These are phyloP conservation scores for Cyclophora albipunctata DNA, from an alignment of 2,888 invertebrate genomes.

Conservation along the genomic window DNA sequence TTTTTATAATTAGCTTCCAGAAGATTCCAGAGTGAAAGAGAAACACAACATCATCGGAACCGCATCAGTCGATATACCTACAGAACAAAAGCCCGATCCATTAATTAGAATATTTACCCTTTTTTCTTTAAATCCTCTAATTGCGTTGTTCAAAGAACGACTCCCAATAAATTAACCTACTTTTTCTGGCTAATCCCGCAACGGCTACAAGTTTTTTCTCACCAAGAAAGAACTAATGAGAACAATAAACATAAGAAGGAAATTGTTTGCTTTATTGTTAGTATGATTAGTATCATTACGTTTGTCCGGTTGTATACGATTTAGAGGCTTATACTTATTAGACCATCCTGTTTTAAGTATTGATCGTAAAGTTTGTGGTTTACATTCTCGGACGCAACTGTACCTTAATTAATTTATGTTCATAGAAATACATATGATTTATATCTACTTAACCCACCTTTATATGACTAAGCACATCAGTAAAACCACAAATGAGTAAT, in stretches of 20 bases:
- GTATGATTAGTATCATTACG: conserved; percentile 41
- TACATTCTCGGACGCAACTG: background rate
- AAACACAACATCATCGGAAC: too few relatives aligned
- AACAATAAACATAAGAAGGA: conserved; percentile 29
- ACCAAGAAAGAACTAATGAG: conserved; percentile 23
- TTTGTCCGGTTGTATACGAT: conserved; percentile 39
- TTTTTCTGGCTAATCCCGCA: conserved; percentile 11
- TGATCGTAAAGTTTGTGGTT: conserved; percentile 19
- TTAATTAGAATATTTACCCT: too few relatives aligned
- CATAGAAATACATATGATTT: too few relatives aligned
- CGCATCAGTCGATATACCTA: too few relatives aligned
- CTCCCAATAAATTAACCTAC: conserved; percentile 16
- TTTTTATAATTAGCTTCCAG: too few relatives aligned
- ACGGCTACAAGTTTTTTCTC: conserved; percentile 21
- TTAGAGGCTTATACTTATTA: conserved; percentile 42
- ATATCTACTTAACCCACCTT: too few relatives aligned
- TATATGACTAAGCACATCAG: too few relatives aligned
- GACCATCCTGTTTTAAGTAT: conserved; percentile 28
- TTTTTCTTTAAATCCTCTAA: background rate
- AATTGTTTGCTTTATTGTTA: conserved; percentile 45
- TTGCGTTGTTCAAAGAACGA: conserved; percentile 1
- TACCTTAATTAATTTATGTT: background rate
- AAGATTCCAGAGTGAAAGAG: too few relatives aligned
- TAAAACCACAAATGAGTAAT: too few relatives aligned
- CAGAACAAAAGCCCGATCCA: too few relatives aligned